Percentiles rank a stretch among this genome's conserved stretches.
phyloP scores from a whole-genome alignment of 2,113 vertebrate genomes.

The Puma concolor region DNA sequence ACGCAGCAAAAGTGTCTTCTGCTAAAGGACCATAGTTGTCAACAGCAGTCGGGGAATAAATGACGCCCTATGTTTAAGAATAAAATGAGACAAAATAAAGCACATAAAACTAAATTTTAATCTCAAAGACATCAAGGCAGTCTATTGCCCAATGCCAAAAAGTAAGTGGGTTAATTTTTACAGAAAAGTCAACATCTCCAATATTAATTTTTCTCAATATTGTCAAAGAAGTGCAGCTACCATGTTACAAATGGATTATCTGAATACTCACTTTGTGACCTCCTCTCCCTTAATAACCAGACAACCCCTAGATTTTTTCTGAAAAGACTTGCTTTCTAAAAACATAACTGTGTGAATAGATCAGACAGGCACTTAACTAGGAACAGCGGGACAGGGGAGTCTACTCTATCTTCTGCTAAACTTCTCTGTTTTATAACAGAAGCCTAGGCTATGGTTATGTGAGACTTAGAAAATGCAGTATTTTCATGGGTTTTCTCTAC shows the following conservation, averaged over 20 bases:
- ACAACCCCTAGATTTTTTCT: not conserved
- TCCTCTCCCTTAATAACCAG: not conserved
- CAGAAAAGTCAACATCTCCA: not conserved
- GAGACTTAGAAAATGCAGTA: not conserved
- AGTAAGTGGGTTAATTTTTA: not conserved
- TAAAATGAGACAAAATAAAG: conserved; percentile 30
- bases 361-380: not conserved
- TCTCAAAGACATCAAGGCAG: not conserved
- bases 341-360: not conserved
- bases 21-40: not conserved
- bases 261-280: not conserved
- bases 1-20: rapidly evolving
- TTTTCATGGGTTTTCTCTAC: not conserved
- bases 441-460: not conserved
- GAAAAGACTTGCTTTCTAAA: not conserved
- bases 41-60: conserved; percentile 65
- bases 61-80: conserved; percentile 26
- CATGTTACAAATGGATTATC: not conserved
- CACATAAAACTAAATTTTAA: not conserved
- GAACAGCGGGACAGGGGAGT: not conserved
- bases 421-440: not conserved
- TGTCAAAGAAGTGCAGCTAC: not conserved
- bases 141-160: not conserved
- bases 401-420: not conserved
- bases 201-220: not conserved